A percentile compares a stretch with the other conserved stretches of the same genome.
phyloP scores from a whole-genome alignment of 2,888 invertebrate genomes.

The Scotopteryx bipunctaria region DNA sequence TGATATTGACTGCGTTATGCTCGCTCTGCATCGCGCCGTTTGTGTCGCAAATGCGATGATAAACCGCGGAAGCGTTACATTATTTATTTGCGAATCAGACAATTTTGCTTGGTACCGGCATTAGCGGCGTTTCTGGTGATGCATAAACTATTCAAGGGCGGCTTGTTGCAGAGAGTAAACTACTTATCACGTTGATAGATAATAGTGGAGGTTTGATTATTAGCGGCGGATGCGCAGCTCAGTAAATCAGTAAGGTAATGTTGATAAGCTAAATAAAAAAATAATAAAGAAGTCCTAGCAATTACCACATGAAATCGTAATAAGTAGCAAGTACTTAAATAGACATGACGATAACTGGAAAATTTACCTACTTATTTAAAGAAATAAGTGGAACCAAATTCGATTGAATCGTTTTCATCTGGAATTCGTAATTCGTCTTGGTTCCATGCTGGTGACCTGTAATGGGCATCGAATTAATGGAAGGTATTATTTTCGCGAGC shows the following conservation, averaged over 20 bases:
- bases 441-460: slow-evolving; percentile 17
- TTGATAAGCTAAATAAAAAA: no score
- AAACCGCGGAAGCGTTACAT: slow-evolving; percentile 2
- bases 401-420: no score
- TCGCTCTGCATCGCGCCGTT: slow-evolving; percentile 8
- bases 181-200: no score
- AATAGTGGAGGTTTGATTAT: neutral
- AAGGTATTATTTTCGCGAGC: slow-evolving; percentile 22
- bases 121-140: neutral
- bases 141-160: neutral
- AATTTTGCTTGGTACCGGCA: neutral
- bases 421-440: neutral
- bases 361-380: neutral
- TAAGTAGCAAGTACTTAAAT: neutral
- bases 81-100: slow-evolving; percentile 3
- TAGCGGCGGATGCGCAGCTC: neutral
- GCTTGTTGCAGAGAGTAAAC: neutral
- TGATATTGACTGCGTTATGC: slow-evolving; percentile 15
- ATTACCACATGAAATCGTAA: no score
- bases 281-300: no score
- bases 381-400: neutral
- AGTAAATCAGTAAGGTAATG: neutral
- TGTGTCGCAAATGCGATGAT: slow-evolving; percentile 14
- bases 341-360: no score
- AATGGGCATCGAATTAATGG: slow-evolving; percentile 27